phyloP scores from a whole-genome alignment of 1,140 invertebrate genomes.

The Piezodorus guildinii region DNA sequence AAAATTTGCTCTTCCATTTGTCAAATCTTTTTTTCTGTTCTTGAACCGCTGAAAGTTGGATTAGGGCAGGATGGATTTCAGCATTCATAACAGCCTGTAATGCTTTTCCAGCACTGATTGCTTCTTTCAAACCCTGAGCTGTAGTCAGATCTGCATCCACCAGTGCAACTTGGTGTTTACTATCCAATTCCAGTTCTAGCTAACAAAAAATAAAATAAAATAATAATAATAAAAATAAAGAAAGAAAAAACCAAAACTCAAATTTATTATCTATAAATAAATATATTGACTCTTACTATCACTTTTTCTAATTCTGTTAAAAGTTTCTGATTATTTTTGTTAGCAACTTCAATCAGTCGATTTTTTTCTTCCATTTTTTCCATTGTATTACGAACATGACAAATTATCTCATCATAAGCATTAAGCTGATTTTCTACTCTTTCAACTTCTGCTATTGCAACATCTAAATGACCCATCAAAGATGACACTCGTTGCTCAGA shows the following conservation, averaged over 20 bases:
- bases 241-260: neutral
- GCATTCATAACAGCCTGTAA: conserved; percentile 66
- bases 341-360: conserved; percentile 72
- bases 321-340: conserved; percentile 70
- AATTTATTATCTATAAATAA: neutral
- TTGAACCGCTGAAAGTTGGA: conserved; percentile 66
- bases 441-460: conserved; percentile 63
- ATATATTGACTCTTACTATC: conserved; percentile 47
- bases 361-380: conserved; percentile 88
- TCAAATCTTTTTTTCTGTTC: conserved; percentile 79
- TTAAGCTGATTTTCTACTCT: conserved; percentile 60
- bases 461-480: conserved; percentile 74
- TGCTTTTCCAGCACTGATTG: conserved; percentile 66
- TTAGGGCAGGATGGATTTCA: conserved; percentile 48
- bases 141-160: conserved; percentile 59
- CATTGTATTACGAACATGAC: conserved; percentile 72
- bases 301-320: conserved; percentile 67
- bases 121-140: conserved; percentile 57
- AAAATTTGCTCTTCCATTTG: conserved; percentile 74
- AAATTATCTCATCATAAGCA: conserved; percentile 65
- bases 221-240: neutral
- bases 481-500: conserved; percentile 71
- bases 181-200: conserved; percentile 63
- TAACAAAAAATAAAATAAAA: conserved; percentile 26
- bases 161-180: conserved; percentile 54